phyloP scores from a whole-genome alignment of 1,140 invertebrate species.

The Saccostrea cuccullata region DNA sequence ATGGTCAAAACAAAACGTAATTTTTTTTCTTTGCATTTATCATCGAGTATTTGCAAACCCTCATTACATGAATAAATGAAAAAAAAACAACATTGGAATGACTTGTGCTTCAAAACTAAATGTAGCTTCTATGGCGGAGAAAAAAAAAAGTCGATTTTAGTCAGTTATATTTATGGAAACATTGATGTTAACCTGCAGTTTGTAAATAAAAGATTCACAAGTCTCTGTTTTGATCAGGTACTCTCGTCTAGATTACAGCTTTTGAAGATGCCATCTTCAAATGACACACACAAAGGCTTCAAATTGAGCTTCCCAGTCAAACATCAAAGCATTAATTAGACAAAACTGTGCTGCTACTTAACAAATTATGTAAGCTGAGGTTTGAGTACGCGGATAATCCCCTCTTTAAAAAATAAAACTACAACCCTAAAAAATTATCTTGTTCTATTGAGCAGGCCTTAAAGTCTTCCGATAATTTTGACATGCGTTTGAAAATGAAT shows the following conservation, averaged over 20 bases:
- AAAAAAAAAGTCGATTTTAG: background rate
- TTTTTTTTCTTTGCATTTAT: background rate
- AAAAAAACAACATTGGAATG: background rate
- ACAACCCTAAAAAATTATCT: background rate
- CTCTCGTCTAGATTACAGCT: background rate
- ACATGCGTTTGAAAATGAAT: too few species aligned
- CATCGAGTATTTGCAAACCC: background rate
- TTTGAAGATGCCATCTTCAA: background rate
- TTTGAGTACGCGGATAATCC: background rate
- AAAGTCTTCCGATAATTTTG: background rate
- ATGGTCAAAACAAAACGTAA: too few species aligned
- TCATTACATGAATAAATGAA: background rate
- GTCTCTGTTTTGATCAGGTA: background rate
- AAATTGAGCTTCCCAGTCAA: background rate
- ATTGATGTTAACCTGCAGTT: constrained; percentile 1
- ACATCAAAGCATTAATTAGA: constrained; percentile 14
- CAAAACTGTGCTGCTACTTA: background rate
- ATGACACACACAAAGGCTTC: background rate
- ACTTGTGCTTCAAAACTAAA: background rate
- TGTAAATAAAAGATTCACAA: background rate
- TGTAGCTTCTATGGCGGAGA: background rate
- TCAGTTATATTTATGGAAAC: background rate
- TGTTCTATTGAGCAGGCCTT: background rate
- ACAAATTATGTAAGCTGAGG: background rate
- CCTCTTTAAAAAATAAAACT: background rate